These are phyloP conservation scores for Patagioenas fasciata DNA, from an alignment of 2,113 vertebrate genomes.

Conservation along the genomic window DNA sequence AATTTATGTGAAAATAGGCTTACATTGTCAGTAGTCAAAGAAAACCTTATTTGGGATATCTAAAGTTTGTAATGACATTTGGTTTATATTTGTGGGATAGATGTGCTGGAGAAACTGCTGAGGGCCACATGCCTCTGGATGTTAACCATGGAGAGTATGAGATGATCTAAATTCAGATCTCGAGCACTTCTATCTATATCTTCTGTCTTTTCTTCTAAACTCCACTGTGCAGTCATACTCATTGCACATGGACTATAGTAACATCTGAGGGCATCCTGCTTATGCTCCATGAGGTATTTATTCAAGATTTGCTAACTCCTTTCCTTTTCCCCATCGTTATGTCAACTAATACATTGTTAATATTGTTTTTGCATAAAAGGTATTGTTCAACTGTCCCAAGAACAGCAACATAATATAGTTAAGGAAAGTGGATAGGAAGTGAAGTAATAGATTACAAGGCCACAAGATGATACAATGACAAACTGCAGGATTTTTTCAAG, in stretches of 20 bases:
- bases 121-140: background rate
- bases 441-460: background rate
- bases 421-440: background rate
- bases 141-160: background rate
- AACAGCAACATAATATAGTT: background rate
- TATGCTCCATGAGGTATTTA: background rate
- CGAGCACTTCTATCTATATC: rapidly evolving
- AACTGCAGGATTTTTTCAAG: background rate
- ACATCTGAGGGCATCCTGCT: background rate
- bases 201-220: background rate
- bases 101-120: background rate
- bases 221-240: too few species aligned
- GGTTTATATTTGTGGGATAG: background rate
- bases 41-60: background rate
- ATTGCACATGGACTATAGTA: background rate
- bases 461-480: background rate
- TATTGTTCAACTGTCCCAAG: background rate
- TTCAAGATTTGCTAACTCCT: background rate
- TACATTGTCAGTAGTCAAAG: background rate
- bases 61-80: background rate
- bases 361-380: background rate
- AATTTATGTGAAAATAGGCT: background rate
- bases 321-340: background rate
- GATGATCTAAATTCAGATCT: background rate
- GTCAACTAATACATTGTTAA: background rate